phyloP scores from a whole-genome alignment of 2,888 invertebrate genomes.

The Allacma fusca region DNA sequence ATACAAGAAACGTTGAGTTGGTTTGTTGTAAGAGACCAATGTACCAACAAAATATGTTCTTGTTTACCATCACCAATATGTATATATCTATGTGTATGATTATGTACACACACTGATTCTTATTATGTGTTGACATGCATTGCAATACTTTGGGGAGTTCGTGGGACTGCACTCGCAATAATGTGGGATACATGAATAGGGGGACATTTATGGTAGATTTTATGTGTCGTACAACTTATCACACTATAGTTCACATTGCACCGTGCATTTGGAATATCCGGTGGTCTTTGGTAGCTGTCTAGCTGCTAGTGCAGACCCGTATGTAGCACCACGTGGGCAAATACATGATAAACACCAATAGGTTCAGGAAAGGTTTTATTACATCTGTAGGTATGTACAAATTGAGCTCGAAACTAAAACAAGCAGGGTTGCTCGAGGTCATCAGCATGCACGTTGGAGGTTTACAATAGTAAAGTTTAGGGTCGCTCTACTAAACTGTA shows the following conservation, averaged over 20 bases:
- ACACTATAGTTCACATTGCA: slow-evolving; percentile 1
- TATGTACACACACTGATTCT: not conserved
- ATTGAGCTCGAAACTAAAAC: not conserved
- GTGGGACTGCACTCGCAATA: not conserved
- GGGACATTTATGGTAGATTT: slow-evolving; percentile 8
- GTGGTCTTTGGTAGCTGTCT: not conserved
- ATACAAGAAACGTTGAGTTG: not conserved
- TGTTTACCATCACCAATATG: no score
- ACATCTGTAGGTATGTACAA: no score
- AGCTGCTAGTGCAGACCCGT: not conserved
- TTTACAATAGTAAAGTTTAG: not conserved
- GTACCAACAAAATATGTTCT: no score
- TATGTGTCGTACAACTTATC: slow-evolving; percentile 1
- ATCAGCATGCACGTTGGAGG: not conserved
- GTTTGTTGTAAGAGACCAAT: no score
- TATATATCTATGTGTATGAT: not conserved
- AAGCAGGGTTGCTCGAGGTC: not conserved
- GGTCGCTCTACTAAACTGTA: not conserved
- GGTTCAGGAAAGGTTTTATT: no score
- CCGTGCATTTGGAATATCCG: not conserved
- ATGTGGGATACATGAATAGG: not conserved
- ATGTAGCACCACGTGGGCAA: no score
- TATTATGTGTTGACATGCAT: not conserved
- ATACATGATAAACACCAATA: no score
- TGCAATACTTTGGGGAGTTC: not conserved